A percentile compares a stretch with the other conserved stretches of the same genome.
Evolutionary conservation across 2,113 vertebrate genomes (phyloP).

Genomic region (Loxodonta africana): DNA sequence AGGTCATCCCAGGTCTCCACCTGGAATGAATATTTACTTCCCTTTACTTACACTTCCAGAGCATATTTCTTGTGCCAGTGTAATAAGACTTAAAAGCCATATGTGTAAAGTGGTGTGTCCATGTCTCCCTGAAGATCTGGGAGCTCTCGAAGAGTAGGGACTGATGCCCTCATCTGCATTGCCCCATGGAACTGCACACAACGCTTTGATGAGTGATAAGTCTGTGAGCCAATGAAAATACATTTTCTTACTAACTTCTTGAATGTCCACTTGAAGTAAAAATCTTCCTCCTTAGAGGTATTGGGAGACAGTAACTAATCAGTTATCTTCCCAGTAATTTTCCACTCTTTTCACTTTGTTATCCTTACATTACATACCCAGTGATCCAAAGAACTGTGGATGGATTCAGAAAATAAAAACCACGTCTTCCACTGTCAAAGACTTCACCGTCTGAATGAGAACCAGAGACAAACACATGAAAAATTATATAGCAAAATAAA

Average conservation of each 20-base stretch:
- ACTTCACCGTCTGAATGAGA: not conserved
- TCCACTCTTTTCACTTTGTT: not conserved
- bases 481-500: not conserved
- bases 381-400: not conserved
- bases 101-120: not conserved
- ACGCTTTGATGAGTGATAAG: constrained; percentile 26
- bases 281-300: constrained; percentile 19
- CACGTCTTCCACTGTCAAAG: not conserved
- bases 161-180: not conserved
- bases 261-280: constrained; percentile 31
- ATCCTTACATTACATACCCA: not conserved
- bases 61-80: not conserved
- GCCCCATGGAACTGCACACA: not conserved
- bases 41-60: not conserved
- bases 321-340: not conserved
- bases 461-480: not conserved
- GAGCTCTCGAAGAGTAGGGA: not conserved
- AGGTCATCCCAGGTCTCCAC: not conserved
- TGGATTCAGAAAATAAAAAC: constrained; percentile 27
- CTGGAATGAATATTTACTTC: not conserved
- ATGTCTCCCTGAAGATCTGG: not conserved
- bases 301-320: not conserved
- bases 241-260: constrained; percentile 19
- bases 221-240: constrained; percentile 19
- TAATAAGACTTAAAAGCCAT: not conserved